Conservation (phyloP, 1,140 invertebrate genomes). For the Drosophila teissieri region DNA sequence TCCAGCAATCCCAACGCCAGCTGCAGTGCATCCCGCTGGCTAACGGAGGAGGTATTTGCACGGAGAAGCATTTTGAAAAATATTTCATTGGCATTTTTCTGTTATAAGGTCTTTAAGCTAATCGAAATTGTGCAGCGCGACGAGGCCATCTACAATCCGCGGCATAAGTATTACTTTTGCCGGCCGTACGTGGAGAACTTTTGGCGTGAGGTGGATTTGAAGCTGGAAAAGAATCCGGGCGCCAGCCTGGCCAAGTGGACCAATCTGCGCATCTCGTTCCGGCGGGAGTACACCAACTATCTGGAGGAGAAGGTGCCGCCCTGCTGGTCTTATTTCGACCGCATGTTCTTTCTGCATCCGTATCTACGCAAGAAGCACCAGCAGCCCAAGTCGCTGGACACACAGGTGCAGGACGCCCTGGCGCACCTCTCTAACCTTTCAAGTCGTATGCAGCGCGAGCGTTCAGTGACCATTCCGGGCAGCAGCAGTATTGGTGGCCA, state of each 20-base stretch:
- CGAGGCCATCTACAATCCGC: constrained; percentile 82
- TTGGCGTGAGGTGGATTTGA: constrained; percentile 79
- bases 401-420: constrained; percentile 77
- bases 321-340: constrained; percentile 82
- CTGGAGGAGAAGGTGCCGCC: constrained; percentile 80
- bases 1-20: constrained; percentile 56
- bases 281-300: constrained; percentile 80
- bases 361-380: constrained; percentile 80
- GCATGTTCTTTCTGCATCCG: constrained; percentile 81
- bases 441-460: constrained; percentile 72
- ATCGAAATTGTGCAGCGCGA: constrained; percentile 81
- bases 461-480: constrained; percentile 45
- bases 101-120: constrained; percentile 62
- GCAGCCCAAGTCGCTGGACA: constrained; percentile 74
- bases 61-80: no score
- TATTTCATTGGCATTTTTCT: no score
- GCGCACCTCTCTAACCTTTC: constrained; percentile 73
- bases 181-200: constrained; percentile 83
- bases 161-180: constrained; percentile 82
- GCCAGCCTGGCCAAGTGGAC: constrained; percentile 84
- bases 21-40: constrained; percentile 71
- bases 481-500: constrained; percentile 37
- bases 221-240: constrained; percentile 82
- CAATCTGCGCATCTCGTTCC: constrained; percentile 79
- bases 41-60: constrained; percentile 63